Conservation (phyloP, 2,113 vertebrate species). For the Pseudopodoces humilis region DNA sequence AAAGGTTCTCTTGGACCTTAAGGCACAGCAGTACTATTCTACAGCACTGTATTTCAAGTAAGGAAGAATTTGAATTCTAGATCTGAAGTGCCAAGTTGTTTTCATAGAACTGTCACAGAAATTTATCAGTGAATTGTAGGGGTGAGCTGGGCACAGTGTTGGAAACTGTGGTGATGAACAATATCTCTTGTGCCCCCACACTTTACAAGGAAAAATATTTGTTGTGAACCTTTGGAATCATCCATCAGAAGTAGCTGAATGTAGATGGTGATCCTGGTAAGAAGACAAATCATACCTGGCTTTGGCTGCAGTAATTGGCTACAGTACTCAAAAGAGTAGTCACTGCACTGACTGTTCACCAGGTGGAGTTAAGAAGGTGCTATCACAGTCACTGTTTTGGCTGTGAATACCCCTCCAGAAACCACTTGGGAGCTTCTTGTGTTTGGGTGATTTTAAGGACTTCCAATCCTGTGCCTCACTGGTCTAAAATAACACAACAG, state of each 20-base stretch:
- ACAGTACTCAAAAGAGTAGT: background rate
- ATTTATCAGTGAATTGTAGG: background rate
- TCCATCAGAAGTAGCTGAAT: background rate
- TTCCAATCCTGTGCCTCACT: background rate
- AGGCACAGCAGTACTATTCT: background rate
- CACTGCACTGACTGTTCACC: background rate
- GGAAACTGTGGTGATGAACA: background rate
- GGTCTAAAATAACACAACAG: background rate
- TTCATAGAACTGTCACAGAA: background rate
- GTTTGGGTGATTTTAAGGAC: background rate
- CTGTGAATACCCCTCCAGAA: background rate
- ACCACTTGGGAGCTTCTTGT: background rate
- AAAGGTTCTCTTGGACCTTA: background rate
- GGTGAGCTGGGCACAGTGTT: background rate
- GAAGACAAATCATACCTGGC: background rate
- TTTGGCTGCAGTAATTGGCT: background rate
- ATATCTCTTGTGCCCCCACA: background rate
- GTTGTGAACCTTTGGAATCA: background rate
- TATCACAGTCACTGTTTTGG: background rate
- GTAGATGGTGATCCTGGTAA: background rate
- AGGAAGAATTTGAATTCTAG: background rate
- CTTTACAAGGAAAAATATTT: background rate
- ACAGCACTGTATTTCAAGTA: background rate
- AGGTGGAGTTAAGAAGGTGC: background rate
- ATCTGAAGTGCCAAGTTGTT: background rate